A percentile compares a stretch with the other conserved stretches of the same genome.
These are phyloP conservation scores for Buceros bicornis DNA, from an alignment of 2,797 vertebrate species.

Conservation along the genomic window DNA sequence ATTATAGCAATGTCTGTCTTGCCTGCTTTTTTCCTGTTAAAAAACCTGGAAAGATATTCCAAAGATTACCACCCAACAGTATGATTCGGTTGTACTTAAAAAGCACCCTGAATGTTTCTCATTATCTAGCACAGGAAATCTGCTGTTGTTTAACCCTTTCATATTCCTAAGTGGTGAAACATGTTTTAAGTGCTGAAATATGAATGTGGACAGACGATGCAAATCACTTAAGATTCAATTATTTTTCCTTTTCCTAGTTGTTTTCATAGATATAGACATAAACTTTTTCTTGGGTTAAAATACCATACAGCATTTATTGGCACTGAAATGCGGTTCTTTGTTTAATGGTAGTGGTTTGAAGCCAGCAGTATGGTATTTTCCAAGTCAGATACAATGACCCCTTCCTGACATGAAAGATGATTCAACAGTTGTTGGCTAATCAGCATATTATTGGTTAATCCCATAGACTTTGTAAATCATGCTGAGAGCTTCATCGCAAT, in stretches of 20 bases:
- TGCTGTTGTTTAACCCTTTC: slow-evolving; percentile 32
- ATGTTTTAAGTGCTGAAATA: background rate
- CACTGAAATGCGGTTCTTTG: background rate
- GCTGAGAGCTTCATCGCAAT: background rate
- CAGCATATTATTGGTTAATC: background rate
- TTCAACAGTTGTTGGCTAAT: background rate
- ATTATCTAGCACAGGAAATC: slow-evolving; percentile 26
- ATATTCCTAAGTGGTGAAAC: background rate
- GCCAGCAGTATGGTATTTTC: background rate
- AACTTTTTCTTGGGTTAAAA: background rate
- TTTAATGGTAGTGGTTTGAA: background rate
- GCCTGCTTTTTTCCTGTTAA: background rate
- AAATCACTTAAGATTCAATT: background rate
- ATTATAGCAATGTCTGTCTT: slow-evolving; percentile 41
- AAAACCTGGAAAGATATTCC: background rate
- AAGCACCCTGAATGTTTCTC: slow-evolving; percentile 33
- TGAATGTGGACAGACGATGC: background rate
- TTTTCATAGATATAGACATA: background rate
- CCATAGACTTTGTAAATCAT: background rate
- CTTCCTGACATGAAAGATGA: background rate
- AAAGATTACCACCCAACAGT: slow-evolving; percentile 2
- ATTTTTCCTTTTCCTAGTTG: background rate
- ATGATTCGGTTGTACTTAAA: background rate
- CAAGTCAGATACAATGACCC: background rate
- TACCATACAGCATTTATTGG: background rate